Conservation (phyloP, 2,797 vertebrate genomes). For the Phyllotis vaccarum region DNA sequence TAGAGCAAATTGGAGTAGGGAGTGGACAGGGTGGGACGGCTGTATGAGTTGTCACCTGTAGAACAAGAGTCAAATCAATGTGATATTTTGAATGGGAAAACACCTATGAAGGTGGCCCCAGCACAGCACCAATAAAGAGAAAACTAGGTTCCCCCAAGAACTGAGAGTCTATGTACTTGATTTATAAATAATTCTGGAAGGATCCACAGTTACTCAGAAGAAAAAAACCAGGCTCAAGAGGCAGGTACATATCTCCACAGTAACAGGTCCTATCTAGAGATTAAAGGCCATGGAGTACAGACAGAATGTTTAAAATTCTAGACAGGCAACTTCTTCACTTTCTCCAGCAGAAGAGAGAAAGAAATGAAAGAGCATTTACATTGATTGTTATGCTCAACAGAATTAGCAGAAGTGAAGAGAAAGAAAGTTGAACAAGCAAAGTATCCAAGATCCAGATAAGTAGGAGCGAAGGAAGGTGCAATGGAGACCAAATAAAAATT, state of each 20-base stretch:
- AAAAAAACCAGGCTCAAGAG: background rate
- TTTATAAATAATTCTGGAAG: background rate
- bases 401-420: background rate
- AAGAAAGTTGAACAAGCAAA: background rate
- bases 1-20: background rate
- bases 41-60: background rate
- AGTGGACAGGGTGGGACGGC: fast-evolving
- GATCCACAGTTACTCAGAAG: background rate
- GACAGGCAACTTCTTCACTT: background rate
- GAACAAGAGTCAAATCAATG: background rate
- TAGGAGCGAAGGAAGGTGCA: fast-evolving
- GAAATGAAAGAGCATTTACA: background rate
- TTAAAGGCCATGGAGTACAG: background rate
- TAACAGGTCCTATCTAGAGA: background rate
- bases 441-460: background rate
- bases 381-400: background rate
- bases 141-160: background rate
- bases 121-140: fast-evolving
- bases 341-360: background rate
- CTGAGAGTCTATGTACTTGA: background rate
- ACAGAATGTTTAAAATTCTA: background rate
- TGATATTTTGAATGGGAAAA: background rate
- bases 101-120: fast-evolving
- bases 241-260: background rate
- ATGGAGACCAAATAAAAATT: background rate